These are phyloP conservation scores for Ophonus ardosiacus DNA, from an alignment of 2,888 invertebrate genomes.

Conservation along the genomic window DNA sequence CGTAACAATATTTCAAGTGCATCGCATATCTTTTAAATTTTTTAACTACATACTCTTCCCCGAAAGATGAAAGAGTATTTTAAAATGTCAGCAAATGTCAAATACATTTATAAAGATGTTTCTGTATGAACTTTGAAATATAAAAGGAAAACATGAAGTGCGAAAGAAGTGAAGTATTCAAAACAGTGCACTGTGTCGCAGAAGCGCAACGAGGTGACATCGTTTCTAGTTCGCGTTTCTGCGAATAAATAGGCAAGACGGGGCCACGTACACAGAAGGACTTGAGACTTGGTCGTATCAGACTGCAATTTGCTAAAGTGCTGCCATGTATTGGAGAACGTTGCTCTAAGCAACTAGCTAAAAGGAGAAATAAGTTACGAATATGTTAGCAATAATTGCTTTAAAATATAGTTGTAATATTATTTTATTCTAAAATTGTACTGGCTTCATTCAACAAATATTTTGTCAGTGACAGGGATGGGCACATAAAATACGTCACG, in stretches of 20 bases:
- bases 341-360: background rate
- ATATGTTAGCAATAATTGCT: no score
- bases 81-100: background rate
- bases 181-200: conserved; percentile 44
- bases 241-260: conserved; percentile 12
- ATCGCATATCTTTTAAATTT: conserved; percentile 42
- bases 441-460: no score
- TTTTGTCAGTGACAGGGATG: background rate
- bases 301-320: conserved; percentile 50
- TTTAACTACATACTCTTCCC: conserved; percentile 26
- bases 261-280: conserved; percentile 16
- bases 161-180: conserved; percentile 67
- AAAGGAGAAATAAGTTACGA: background rate
- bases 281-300: background rate
- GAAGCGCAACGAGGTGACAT: conserved; percentile 34
- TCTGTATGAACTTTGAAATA: conserved; percentile 2
- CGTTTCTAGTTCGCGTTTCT: conserved; percentile 5
- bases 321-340: background rate
- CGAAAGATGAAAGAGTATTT: conserved; percentile 39
- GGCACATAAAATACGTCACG: no score
- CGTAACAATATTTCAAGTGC: background rate
- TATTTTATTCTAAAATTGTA: no score
- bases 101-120: conserved; percentile 9
- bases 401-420: no score
- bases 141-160: conserved; percentile 15